phyloP scores from a whole-genome alignment of 2,113 vertebrate genomes.

The Xenotilapia leptura region DNA sequence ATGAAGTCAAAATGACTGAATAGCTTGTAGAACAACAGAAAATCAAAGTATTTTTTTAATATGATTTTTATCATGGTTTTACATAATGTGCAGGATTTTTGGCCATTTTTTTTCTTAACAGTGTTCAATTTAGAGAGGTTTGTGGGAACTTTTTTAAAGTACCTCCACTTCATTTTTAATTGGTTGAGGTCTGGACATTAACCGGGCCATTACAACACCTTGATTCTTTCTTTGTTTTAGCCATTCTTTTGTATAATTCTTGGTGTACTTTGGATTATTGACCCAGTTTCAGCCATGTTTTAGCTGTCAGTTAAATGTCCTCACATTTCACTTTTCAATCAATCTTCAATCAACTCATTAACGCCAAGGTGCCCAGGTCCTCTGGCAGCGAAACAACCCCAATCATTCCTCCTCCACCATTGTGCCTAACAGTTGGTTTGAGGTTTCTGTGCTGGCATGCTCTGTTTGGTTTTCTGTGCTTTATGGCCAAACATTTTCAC shows the following conservation, averaged over 20 bases:
- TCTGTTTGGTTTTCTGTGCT: not conserved
- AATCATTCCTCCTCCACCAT: not conserved
- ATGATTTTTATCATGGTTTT: not conserved
- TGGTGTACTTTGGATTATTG: not conserved
- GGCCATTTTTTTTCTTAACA: not conserved
- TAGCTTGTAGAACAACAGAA: not conserved
- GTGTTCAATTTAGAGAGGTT: not conserved
- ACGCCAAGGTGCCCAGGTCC: not conserved
- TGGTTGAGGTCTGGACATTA: not conserved
- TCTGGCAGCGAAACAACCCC: not conserved
- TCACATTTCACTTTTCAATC: not conserved
- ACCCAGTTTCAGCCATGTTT: not conserved
- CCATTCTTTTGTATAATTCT: not conserved
- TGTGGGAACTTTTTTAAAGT: not conserved
- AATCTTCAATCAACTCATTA: not conserved
- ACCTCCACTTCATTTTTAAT: not conserved
- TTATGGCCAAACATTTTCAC: not conserved
- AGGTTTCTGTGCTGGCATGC: not conserved
- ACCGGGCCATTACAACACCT: not conserved
- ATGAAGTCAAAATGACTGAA: not conserved
- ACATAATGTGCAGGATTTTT: not conserved
- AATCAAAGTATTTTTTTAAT: not conserved
- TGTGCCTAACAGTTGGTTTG: not conserved
- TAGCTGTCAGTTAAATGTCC: not conserved
- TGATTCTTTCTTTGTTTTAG: not conserved